These are phyloP conservation scores for Podiceps cristatus DNA, from an alignment of 2,113 vertebrate genomes.

Conservation along the genomic window DNA sequence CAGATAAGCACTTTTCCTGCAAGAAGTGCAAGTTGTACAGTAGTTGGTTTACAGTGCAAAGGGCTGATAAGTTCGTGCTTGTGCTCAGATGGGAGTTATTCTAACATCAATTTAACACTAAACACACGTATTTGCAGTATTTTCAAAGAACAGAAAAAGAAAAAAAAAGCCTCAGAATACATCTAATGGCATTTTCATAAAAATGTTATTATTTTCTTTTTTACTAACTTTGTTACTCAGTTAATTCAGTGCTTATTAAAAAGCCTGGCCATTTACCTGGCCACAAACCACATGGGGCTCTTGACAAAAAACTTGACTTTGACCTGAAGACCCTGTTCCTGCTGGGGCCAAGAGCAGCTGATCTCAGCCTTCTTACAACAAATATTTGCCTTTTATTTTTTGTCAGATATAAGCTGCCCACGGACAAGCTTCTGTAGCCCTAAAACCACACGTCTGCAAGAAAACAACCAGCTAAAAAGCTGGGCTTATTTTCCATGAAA, in stretches of 20 bases:
- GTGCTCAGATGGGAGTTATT: neutral
- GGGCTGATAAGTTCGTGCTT: neutral
- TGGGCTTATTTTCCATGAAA: neutral
- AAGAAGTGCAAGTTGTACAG: neutral
- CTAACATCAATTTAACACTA: neutral
- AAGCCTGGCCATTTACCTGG: neutral
- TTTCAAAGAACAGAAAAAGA: neutral
- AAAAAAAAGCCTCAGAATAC: neutral
- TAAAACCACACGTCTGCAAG: neutral
- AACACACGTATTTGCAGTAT: neutral
- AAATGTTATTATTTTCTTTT: neutral
- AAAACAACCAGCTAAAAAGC: neutral
- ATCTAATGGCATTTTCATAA: neutral
- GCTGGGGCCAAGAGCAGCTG: neutral
- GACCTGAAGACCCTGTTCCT: neutral
- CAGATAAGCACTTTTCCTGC: constrained; percentile 1
- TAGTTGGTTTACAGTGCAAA: neutral
- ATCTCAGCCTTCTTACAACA: neutral
- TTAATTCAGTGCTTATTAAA: neutral
- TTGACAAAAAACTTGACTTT: neutral
- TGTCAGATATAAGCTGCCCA: neutral
- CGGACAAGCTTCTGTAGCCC: neutral
- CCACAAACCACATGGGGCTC: neutral
- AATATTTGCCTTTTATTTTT: neutral
- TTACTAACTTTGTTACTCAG: neutral